Evolutionary conservation across 2,888 invertebrate species (phyloP).

Genomic region (Periphyllus acericola): DNA sequence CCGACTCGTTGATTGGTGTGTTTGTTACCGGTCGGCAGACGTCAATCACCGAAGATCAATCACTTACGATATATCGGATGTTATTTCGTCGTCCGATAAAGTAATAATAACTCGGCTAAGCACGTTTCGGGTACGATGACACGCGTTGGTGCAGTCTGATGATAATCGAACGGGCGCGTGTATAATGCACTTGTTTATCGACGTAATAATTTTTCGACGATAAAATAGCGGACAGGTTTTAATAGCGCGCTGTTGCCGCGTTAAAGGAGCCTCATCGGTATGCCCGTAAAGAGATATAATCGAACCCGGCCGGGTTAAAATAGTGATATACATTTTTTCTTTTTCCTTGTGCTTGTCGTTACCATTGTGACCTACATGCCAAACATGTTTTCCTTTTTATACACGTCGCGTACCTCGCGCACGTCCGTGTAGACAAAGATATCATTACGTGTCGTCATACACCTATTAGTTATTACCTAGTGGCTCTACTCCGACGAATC

Average conservation of each 20-base stretch:
- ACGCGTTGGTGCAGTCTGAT: not conserved
- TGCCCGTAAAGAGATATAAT: not conserved
- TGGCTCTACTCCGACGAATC: too few species aligned
- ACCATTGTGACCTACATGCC: conserved; percentile 33
- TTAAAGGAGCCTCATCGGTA: not conserved
- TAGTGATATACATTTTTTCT: not conserved
- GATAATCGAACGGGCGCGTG: not conserved
- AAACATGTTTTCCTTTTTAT: conserved; percentile 35
- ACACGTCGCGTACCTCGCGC: too few species aligned
- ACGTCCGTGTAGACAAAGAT: too few species aligned
- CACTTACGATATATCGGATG: not conserved
- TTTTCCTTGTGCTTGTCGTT: conserved; percentile 1
- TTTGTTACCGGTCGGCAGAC: not conserved
- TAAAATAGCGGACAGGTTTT: not conserved
- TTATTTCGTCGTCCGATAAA: conserved; percentile 4
- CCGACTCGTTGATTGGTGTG: not conserved
- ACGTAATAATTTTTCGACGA: not conserved
- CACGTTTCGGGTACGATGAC: not conserved
- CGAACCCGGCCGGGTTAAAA: not conserved
- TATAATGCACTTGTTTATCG: not conserved
- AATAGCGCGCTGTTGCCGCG: not conserved
- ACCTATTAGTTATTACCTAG: too few species aligned
- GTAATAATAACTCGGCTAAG: not conserved
- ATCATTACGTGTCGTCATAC: too few species aligned
- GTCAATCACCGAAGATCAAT: not conserved